Conservation (phyloP, 2,888 invertebrate genomes). For the Drosophila hawaiiensis region DNA sequence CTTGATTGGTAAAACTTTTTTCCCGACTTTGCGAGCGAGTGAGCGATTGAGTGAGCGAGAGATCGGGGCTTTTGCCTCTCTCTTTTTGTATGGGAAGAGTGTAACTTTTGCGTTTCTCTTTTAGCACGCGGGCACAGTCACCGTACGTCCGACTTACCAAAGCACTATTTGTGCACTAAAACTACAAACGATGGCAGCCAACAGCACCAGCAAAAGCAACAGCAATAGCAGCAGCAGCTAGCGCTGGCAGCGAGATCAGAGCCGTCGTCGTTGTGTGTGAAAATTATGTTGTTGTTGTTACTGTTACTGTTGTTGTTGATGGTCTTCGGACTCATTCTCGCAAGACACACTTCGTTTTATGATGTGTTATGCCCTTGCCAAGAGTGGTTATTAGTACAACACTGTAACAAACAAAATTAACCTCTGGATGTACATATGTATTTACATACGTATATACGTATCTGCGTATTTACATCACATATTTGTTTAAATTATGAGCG, state of each 20-base stretch:
- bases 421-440: constrained; percentile 8
- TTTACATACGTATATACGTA: constrained; percentile 6
- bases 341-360: constrained; percentile 52
- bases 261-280: constrained; percentile 47
- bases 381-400: constrained; percentile 54
- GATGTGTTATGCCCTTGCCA: constrained; percentile 59
- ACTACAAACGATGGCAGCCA: constrained; percentile 43
- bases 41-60: constrained; percentile 66
- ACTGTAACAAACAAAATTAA: constrained; percentile 48
- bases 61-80: constrained; percentile 69
- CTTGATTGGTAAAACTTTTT: constrained; percentile 81
- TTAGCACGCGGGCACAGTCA: constrained; percentile 51
- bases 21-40: constrained; percentile 60
- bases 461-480: not conserved
- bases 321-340: constrained; percentile 52
- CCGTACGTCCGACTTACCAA: constrained; percentile 53
- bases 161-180: constrained; percentile 65
- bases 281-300: constrained; percentile 21
- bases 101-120: constrained; percentile 49
- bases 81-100: constrained; percentile 37
- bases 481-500: not conserved
- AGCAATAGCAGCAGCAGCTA: constrained; percentile 8
- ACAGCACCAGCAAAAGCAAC: constrained; percentile 16
- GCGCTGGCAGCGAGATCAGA: constrained; percentile 40
- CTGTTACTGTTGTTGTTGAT: constrained; percentile 1